A percentile compares a stretch with the other conserved stretches of the same genome.
Evolutionary conservation across 2,888 invertebrate species (phyloP).

Genomic region (Thymelicus acteon): DNA sequence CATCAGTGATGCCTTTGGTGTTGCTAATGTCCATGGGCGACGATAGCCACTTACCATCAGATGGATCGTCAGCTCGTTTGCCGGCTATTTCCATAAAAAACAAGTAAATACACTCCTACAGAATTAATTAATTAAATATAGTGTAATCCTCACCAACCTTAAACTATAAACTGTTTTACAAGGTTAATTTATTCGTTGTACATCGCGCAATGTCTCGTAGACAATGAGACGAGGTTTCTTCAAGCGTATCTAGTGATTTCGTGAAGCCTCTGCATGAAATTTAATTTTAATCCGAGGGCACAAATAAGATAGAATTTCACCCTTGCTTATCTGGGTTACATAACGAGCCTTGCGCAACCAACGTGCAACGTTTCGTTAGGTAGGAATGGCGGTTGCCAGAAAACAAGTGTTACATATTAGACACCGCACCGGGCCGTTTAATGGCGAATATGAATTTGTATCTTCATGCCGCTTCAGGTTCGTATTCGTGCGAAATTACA

Average conservation of each 20-base stretch:
- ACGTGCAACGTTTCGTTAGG: conserved; percentile 41
- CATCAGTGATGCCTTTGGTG: no score
- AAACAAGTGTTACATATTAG: conserved; percentile 37
- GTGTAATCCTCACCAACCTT: not conserved
- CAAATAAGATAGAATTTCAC: conserved; percentile 79
- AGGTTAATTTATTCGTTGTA: conserved; percentile 39
- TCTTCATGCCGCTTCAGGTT: conserved; percentile 17
- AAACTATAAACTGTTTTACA: conserved; percentile 19
- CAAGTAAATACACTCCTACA: no score
- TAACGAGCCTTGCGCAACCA: conserved; percentile 59
- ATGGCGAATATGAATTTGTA: conserved; percentile 31
- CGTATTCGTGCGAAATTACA: conserved; percentile 4
- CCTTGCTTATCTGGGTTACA: conserved; percentile 68
- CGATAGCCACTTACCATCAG: no score
- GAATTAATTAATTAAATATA: no score
- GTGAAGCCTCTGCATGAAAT: conserved; percentile 73
- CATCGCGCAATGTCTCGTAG: conserved; percentile 68
- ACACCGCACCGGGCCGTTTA: conserved; percentile 23
- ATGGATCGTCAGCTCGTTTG: no score
- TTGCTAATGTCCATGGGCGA: no score
- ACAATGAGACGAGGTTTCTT: conserved; percentile 65
- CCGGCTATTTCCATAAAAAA: no score
- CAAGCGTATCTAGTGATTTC: conserved; percentile 57
- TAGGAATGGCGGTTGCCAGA: conserved; percentile 36
- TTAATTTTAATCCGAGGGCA: conserved; percentile 78